Evolutionary conservation across 2,113 vertebrate species (phyloP).

Genomic region (Microcebus tavaratra): DNA sequence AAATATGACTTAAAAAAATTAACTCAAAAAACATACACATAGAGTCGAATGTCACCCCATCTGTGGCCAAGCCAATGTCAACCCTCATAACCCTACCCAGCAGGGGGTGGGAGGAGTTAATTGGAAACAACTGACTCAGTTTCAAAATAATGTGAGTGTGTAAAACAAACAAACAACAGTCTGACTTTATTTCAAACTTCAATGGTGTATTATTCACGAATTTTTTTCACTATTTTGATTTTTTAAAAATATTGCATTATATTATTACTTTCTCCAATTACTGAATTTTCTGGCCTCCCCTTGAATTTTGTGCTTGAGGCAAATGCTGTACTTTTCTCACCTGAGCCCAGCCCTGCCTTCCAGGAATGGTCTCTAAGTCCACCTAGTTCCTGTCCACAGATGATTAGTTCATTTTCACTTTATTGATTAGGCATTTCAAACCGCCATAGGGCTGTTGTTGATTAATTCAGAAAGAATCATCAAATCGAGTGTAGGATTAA

Average conservation of each 20-base stretch:
- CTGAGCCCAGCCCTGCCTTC: neutral
- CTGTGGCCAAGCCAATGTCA: neutral
- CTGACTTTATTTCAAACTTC: neutral
- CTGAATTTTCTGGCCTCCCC: neutral
- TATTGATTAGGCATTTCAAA: neutral
- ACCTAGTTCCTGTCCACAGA: neutral
- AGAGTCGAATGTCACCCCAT: neutral
- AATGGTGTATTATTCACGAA: neutral
- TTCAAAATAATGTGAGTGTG: neutral
- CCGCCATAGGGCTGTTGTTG: neutral
- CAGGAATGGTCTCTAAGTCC: neutral
- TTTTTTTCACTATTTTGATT: neutral
- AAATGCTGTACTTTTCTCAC: neutral
- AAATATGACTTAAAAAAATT: neutral
- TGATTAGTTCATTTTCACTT: neutral
- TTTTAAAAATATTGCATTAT: neutral
- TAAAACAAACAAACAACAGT: neutral
- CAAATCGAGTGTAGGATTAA: neutral
- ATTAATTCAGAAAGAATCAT: neutral
- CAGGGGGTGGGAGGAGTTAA: fast-evolving
- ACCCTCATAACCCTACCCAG: neutral
- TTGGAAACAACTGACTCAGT: neutral
- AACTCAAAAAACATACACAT: neutral
- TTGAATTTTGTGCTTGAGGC: neutral
- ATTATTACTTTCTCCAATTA: neutral